These are phyloP conservation scores for Anguilla marmorata DNA, from an alignment of 2,797 vertebrate species.

Conservation along the genomic window DNA sequence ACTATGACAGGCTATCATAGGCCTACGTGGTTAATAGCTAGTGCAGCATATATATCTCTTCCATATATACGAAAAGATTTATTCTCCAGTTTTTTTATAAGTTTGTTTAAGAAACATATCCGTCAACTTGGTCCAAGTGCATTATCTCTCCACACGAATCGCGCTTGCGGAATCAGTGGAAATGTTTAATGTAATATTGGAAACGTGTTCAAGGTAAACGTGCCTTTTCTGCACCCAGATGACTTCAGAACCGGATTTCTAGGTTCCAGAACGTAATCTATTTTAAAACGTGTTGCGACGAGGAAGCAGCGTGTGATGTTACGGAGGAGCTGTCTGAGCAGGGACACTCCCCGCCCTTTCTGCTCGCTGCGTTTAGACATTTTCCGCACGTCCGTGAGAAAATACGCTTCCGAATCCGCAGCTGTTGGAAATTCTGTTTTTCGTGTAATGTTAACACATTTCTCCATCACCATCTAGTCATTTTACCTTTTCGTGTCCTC, in stretches of 20 bases:
- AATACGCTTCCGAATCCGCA: slow-evolving; percentile 14
- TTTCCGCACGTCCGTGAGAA: slow-evolving; percentile 6
- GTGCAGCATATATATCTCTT: neutral
- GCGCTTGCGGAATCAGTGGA: neutral
- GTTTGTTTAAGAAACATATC: neutral
- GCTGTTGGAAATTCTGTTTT: slow-evolving; percentile 22
- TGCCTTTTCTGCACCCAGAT: slow-evolving; percentile 2
- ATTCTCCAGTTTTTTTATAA: neutral
- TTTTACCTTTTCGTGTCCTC: neutral
- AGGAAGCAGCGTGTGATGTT: slow-evolving; percentile 25
- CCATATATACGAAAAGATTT: neutral
- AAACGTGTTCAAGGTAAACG: neutral
- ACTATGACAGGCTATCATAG: neutral
- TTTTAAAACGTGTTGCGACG: slow-evolving; percentile 21
- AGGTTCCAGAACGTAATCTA: neutral
- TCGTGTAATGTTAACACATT: slow-evolving; percentile 24
- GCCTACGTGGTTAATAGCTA: neutral
- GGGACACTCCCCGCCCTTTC: neutral
- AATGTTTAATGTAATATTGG: slow-evolving; percentile 11
- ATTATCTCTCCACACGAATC: neutral
- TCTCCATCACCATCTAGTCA: slow-evolving; percentile 15
- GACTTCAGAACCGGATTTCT: neutral
- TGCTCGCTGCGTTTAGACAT: neutral
- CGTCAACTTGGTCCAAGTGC: neutral
- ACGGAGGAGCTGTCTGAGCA: slow-evolving; percentile 33